Conservation (phyloP, 2,888 invertebrate genomes). For the Heliconius hortense region DNA sequence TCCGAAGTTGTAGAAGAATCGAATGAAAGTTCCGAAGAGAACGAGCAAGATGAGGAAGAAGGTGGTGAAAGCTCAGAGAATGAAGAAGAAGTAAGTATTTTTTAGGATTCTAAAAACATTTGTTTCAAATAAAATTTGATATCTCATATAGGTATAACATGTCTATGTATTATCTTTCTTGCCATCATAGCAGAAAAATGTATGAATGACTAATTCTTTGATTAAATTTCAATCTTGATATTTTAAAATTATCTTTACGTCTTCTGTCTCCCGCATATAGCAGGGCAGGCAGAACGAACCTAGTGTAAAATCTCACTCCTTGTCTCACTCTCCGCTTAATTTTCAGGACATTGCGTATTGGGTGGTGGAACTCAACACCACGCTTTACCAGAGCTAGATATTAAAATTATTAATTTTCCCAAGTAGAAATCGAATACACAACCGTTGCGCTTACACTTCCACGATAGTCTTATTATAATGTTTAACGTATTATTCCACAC, state of each 20-base stretch:
- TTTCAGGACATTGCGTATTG: background rate
- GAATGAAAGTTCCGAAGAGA: conserved; percentile 38
- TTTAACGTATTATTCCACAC: no score
- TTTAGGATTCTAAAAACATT: background rate
- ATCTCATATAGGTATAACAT: no score
- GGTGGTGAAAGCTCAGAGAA: conserved; percentile 34
- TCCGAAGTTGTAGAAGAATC: conserved; percentile 44
- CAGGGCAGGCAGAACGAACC: no score
- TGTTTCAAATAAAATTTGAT: background rate
- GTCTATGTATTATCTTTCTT: background rate
- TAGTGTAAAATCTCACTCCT: no score
- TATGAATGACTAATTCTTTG: no score
- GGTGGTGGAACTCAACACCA: background rate
- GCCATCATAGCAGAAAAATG: background rate
- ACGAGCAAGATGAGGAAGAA: conserved; percentile 21
- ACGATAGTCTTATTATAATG: background rate
- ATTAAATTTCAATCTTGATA: no score
- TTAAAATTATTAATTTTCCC: background rate
- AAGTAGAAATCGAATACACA: background rate
- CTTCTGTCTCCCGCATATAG: no score
- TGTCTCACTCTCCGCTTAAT: no score
- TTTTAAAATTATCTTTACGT: no score
- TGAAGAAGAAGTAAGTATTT: conserved; percentile 28
- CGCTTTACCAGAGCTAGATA: background rate
- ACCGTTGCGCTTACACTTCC: background rate